Evolutionary conservation across 2,797 vertebrate genomes (phyloP).

Genomic region (Hydrolagus colliei): DNA sequence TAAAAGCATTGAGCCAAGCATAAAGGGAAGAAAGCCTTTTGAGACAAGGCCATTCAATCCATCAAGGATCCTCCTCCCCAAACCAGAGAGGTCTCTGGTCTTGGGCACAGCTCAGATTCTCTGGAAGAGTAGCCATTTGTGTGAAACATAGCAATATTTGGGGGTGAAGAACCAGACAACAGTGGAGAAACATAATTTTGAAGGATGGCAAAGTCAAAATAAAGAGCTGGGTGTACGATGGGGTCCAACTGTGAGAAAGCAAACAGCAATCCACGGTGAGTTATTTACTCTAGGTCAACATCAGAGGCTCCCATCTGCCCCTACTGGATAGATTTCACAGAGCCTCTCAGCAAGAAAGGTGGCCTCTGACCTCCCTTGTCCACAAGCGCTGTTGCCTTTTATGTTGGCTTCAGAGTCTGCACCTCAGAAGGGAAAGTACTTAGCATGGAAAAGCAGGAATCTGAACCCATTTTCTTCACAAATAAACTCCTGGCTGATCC

Average conservation of each 20-base stretch:
- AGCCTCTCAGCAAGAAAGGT: conserved; percentile 54
- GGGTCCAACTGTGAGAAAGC: conserved; percentile 57
- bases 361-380: conserved; percentile 57
- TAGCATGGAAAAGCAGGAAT: conserved; percentile 42
- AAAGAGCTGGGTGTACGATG: conserved; percentile 24
- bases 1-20: no score
- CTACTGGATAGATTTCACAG: conserved; percentile 37
- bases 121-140: no score
- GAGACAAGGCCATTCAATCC: no score
- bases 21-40: no score
- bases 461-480: conserved; percentile 45
- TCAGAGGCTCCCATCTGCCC: conserved; percentile 49
- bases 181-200: neutral
- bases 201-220: conserved; percentile 40
- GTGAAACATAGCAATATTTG: no score
- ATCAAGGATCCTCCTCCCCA: no score
- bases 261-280: conserved; percentile 54
- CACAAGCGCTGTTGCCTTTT: conserved; percentile 57
- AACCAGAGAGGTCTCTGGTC: no score
- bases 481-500: conserved; percentile 34
- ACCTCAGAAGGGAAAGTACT: conserved; percentile 38
- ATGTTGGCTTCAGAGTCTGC: conserved; percentile 57
- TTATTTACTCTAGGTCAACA: conserved; percentile 38
- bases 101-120: no score
- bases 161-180: conserved; percentile 44